These are phyloP conservation scores for Podabrus alpinus DNA, from an alignment of 2,888 invertebrate genomes.

Conservation along the genomic window DNA sequence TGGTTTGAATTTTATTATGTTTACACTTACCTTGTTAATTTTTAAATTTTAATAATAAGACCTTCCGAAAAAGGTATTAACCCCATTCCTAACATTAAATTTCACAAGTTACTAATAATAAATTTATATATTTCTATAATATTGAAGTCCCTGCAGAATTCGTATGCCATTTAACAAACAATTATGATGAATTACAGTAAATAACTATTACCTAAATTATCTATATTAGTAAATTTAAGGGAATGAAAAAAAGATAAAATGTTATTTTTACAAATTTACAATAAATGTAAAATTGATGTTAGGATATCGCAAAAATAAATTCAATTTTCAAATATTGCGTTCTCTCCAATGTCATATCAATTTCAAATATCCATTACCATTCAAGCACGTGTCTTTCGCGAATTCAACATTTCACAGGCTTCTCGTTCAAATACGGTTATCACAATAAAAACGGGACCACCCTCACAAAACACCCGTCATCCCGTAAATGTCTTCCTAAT, in stretches of 20 bases:
- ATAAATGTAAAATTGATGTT: constrained; percentile 21
- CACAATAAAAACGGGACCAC: constrained; percentile 47
- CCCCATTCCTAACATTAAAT: not conserved
- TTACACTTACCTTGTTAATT: no score
- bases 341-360: constrained; percentile 46
- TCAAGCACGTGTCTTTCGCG: constrained; percentile 48
- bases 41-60: no score
- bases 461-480: constrained; percentile 36
- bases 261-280: constrained; percentile 8
- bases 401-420: constrained; percentile 48
- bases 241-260: constrained; percentile 9
- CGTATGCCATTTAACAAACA: not conserved
- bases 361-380: constrained; percentile 46
- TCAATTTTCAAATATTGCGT: constrained; percentile 49
- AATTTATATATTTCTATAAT: not conserved
- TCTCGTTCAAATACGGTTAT: constrained; percentile 43
- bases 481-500: constrained; percentile 47
- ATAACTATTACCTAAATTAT: not conserved
- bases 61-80: no score
- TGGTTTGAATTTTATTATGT: no score
- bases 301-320: constrained; percentile 40
- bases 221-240: not conserved
- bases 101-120: not conserved
- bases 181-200: not conserved
- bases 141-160: not conserved